Evolutionary conservation across 2,888 invertebrate genomes (phyloP).

Genomic region (Acrobeloides nanus): DNA sequence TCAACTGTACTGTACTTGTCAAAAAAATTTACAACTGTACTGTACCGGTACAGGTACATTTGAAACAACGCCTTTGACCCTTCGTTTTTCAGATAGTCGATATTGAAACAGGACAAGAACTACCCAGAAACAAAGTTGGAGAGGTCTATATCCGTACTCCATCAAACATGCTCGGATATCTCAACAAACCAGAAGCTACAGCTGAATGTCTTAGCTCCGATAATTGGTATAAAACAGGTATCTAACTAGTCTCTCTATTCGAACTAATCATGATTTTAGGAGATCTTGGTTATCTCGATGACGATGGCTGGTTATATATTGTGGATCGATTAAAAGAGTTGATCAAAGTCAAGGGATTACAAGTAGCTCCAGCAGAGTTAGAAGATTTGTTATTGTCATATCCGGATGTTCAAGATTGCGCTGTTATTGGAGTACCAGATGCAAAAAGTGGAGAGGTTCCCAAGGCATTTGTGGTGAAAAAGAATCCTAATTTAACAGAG

Average conservation of each 20-base stretch:
- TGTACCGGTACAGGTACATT: too few species aligned
- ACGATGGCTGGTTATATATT: too few species aligned
- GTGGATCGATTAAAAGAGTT: neutral
- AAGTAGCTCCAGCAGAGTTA: slow-evolving; percentile 78
- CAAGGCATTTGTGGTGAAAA: slow-evolving; percentile 39
- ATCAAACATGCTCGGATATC: slow-evolving; percentile 64
- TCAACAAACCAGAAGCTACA: slow-evolving; percentile 68
- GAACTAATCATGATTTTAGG: too few species aligned
- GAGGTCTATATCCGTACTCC: too few species aligned
- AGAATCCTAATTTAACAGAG: slow-evolving; percentile 7
- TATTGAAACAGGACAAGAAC: slow-evolving; percentile 54
- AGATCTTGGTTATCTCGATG: too few species aligned
- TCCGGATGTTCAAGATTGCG: slow-evolving; percentile 68
- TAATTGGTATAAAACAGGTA: slow-evolving; percentile 68
- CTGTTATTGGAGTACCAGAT: slow-evolving; percentile 71
- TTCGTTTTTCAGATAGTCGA: slow-evolving; percentile 50
- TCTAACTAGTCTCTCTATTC: too few species aligned
- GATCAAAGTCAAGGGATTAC: neutral
- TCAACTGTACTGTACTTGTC: too few species aligned
- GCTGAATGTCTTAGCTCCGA: slow-evolving; percentile 66
- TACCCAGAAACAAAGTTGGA: too few species aligned
- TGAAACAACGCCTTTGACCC: too few species aligned
- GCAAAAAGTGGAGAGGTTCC: slow-evolving; percentile 54
- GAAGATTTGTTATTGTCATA: slow-evolving; percentile 69
- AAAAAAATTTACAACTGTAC: too few species aligned